phyloP scores from a whole-genome alignment of 2,113 vertebrate species.

The Psittacara wagleri region DNA sequence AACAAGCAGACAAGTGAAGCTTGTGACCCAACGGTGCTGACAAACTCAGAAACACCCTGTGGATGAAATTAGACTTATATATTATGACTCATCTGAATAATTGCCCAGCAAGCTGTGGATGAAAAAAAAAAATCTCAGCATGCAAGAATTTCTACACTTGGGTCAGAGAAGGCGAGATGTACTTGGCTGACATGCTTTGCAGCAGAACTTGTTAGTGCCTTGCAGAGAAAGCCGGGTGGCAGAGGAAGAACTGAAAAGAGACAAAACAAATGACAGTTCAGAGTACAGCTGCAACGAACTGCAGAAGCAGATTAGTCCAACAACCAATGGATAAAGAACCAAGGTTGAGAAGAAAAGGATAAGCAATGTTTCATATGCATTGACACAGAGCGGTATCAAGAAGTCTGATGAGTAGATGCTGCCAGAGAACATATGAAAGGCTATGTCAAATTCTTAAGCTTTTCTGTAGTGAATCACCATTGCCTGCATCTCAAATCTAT shows the following conservation, averaged over 20 bases:
- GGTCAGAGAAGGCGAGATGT: conserved; percentile 45
- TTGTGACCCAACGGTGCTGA: background rate
- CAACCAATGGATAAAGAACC: background rate
- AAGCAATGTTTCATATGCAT: background rate
- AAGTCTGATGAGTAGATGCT: background rate
- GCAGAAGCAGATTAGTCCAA: background rate
- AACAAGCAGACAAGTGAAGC: background rate
- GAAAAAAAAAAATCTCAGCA: conserved; percentile 4
- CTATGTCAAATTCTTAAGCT: background rate
- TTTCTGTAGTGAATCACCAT: background rate
- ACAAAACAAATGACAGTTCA: background rate
- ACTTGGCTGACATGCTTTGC: background rate
- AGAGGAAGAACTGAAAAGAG: background rate
- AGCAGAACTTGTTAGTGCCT: background rate
- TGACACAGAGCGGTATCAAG: background rate
- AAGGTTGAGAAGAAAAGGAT: background rate
- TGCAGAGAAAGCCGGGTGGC: background rate
- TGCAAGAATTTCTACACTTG: conserved; percentile 16
- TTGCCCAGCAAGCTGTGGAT: background rate
- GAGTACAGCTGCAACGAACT: background rate
- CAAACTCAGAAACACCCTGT: background rate
- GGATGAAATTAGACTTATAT: conserved; percentile 8
- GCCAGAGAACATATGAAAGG: background rate
- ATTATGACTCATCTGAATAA: conserved; percentile 45
- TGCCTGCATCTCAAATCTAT: background rate